Percentiles rank a stretch among this genome's conserved stretches.
Conservation (phyloP, 2,888 invertebrate genomes). For the Uloborus plumipes region DNA sequence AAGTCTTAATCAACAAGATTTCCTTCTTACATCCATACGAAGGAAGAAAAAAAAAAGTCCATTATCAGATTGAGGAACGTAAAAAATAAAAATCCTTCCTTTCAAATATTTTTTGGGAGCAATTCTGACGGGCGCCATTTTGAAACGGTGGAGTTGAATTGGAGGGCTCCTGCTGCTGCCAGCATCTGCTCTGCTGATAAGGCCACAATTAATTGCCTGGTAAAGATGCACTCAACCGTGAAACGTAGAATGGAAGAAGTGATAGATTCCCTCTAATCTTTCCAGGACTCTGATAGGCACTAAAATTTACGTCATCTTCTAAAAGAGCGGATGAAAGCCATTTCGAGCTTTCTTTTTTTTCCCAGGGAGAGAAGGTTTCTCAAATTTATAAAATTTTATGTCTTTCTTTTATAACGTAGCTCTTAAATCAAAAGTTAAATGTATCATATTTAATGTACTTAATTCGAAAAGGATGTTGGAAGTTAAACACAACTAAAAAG, state of each 20-base stretch:
- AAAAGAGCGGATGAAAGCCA: constrained; percentile 31
- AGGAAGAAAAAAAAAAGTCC: too few species aligned
- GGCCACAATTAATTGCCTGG: constrained; percentile 59
- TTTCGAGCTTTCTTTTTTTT: constrained; percentile 41
- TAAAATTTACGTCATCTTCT: constrained; percentile 35
- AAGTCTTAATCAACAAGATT: too few species aligned
- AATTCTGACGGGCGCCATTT: constrained; percentile 39
- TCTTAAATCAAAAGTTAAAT: constrained; percentile 40
- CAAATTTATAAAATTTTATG: constrained; percentile 48
- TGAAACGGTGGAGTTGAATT: constrained; percentile 53
- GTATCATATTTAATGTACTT: background rate
- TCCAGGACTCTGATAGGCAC: background rate
- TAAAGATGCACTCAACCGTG: constrained; percentile 48
- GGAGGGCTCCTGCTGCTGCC: constrained; percentile 38
- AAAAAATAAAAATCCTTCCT: too few species aligned
- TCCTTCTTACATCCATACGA: too few species aligned
- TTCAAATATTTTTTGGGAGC: too few species aligned
- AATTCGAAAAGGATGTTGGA: too few species aligned
- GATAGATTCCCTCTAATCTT: background rate
- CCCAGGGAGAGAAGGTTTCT: constrained; percentile 27
- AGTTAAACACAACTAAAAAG: too few species aligned
- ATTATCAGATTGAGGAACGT: too few species aligned
- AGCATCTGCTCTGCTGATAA: constrained; percentile 40
- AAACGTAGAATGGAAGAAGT: constrained; percentile 27
- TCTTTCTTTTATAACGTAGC: constrained; percentile 22